These are phyloP conservation scores for Slavum lentiscoides DNA, from an alignment of 2,888 invertebrate genomes.

Conservation along the genomic window DNA sequence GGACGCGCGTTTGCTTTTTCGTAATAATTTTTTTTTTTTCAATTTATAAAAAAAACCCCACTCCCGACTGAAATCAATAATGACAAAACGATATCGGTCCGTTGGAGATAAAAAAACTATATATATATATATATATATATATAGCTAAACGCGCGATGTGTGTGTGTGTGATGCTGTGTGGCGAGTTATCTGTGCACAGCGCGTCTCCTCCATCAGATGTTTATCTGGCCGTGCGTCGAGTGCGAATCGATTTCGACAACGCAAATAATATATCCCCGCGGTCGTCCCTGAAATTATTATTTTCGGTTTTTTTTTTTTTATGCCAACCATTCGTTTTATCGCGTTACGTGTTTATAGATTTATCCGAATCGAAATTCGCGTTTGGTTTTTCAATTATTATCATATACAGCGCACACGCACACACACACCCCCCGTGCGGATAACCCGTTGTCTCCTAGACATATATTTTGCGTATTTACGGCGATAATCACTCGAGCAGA, in stretches of 20 bases:
- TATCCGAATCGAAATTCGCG: slow-evolving; percentile 25
- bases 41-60: not conserved
- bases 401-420: slow-evolving; percentile 15
- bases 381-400: slow-evolving; percentile 39
- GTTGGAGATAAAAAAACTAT: slow-evolving; percentile 21
- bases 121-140: too few relatives aligned
- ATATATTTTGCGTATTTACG: not conserved
- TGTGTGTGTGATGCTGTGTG: too few relatives aligned
- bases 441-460: slow-evolving; percentile 3
- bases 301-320: not conserved
- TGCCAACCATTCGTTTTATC: not conserved
- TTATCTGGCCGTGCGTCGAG: slow-evolving; percentile 47
- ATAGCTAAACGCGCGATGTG: not conserved
- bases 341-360: slow-evolving; percentile 14
- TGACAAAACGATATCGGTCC: slow-evolving; percentile 42
- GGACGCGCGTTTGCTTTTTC: slow-evolving; percentile 20
- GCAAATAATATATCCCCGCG: slow-evolving; percentile 36
- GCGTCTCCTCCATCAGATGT: slow-evolving; percentile 34
- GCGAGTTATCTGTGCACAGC: too few relatives aligned
- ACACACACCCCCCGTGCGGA: slow-evolving; percentile 1
- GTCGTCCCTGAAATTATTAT: not conserved
- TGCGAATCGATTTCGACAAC: slow-evolving; percentile 47
- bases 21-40: slow-evolving; percentile 13
- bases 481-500: not conserved
- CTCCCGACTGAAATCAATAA: slow-evolving; percentile 38